phyloP scores from a whole-genome alignment of 1,140 invertebrate species.

The Theocolax elegans region DNA sequence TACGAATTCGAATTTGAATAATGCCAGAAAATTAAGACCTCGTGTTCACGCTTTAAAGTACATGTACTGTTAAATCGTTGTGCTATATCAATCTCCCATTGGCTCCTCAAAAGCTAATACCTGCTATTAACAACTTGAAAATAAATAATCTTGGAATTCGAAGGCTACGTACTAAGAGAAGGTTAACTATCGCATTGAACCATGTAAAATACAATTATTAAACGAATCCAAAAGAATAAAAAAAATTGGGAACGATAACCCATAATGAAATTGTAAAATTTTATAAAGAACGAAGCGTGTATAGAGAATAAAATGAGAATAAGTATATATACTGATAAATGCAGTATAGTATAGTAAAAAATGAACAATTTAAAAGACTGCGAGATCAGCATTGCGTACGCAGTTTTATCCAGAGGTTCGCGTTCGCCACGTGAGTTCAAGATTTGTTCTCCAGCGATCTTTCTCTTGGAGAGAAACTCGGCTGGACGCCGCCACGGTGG shows the following conservation, averaged over 20 bases:
- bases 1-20: constrained; percentile 35
- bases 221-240: no score
- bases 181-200: no score
- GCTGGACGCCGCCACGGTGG: constrained; percentile 59
- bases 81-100: constrained; percentile 51
- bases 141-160: neutral
- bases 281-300: no score
- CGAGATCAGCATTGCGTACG: no score
- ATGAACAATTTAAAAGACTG: no score
- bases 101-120: constrained; percentile 36
- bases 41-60: constrained; percentile 40
- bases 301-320: neutral
- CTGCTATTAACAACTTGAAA: neutral
- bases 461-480: constrained; percentile 43
- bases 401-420: constrained; percentile 21
- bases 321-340: neutral
- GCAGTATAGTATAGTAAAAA: no score
- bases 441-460: constrained; percentile 34
- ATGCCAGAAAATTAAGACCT: constrained; percentile 39
- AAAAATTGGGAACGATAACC: no score
- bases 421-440: constrained; percentile 43
- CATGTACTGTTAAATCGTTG: constrained; percentile 49
- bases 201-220: no score
- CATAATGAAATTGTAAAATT: no score
- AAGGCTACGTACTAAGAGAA: no score